Evolutionary conservation across 2,888 invertebrate species (phyloP), one percentile per base, ranked within the genome.

Genomic region (Tholera decimalis): DNA sequence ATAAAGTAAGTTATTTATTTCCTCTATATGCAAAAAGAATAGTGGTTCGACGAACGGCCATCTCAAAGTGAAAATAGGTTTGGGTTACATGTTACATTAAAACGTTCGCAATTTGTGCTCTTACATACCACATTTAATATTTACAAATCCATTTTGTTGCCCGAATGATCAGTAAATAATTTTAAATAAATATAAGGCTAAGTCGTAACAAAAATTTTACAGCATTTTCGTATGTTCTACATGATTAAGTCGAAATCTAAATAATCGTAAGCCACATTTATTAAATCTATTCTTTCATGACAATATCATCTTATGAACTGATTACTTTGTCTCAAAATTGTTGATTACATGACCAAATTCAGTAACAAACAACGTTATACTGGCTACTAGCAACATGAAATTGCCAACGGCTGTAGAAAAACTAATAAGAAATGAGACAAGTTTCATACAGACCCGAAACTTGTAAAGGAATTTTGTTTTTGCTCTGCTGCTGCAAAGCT

Each of bases 371-470:
- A 50, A 62, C 22, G 15, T 26, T 35, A 26, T 8, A 35, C 24
- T 35, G 41, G 33, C 8, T 56, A 54, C 24, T 35, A 35, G 33
- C 8, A 53, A 54, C 28, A 18, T 24, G 54, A 76, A 6, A 44
- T 30, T 50, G n/a, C 46, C 58, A 39, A 24, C 20, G 39, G 30
- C 18, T 41, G 22, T 24, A 60, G 13, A 63, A 57, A 78, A 77
- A 61, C 65, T 69, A 70, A 69, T 62, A 73, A 60, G 47, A 62
- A 57, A 60, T 58, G 24, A 46, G n/a, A 20, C n/a, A 57, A 77
- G 59, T 80, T 64, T 47, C 65, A 73, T 63, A 54, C 43, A n/a
- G 37, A 20, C 44, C 46, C 51, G 13, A 78, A 77, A 77, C 44
- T 79, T 77, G 15, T 30, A 8, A 49, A 61, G 53, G 41, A 68